Base-by-base conservation (phyloP, 2,888 invertebrate species). In the Ctenicera cuprea region DNA sequence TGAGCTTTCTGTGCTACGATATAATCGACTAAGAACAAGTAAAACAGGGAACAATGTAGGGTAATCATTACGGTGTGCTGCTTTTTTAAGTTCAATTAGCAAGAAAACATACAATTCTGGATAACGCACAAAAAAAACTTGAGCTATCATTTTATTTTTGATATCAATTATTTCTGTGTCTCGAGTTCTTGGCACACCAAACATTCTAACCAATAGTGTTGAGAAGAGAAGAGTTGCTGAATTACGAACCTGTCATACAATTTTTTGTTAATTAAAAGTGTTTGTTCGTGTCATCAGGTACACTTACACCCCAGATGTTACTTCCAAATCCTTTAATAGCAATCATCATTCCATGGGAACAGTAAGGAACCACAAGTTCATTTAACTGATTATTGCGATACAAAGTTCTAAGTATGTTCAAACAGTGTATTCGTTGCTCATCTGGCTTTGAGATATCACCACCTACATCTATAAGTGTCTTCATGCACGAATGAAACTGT, bases 211-310 rank as follows among this genome's bases (percentile, higher is more conserved):
- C 82, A 96, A 91, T 38, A 98, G 88, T 2, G 97, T 91, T 74
- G 95, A 92, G 84, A 96, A 94, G 64, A 98, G 87, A 67, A 98
- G 87, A 0, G 96, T 95, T 0, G 96, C 93, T 0, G 96, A 93
- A 86, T 98, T 98, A 75, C 96, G 90, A 84, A 94, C 94, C 94
- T 94, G 84, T 3, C 26, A 84, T 77, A 48, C 59, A 33, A 26
- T 26, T 26, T 3, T 26, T 26, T 41, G 14, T 65, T 9, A 9
- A 33, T 33, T n/a, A 63, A 37, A 50, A 38, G 9, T 65, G 33
- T 16, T 54, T 45, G 14, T 43, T n/a, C 64, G 7, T 38, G 16
- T 43, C 2, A 9, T 33, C 2, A 33, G 12, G 1, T 16, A 7
- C 69, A 86, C 91, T 89, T 85, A 95, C 95, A 67, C 92, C 91